Base-by-base conservation (phyloP, 2,797 vertebrate species). In the Harpagifer antarcticus region DNA sequence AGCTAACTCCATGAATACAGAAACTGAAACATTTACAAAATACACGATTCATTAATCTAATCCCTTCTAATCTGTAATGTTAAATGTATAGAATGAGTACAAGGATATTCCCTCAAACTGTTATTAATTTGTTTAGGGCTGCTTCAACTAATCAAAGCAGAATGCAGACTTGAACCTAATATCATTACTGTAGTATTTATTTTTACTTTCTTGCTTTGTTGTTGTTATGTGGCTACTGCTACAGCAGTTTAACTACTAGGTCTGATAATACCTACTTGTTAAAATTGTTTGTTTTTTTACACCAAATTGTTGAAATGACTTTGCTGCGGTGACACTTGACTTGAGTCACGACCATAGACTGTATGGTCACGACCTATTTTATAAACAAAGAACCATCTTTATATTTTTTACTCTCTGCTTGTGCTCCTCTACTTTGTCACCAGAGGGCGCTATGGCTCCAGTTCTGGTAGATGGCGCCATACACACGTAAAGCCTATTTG, bases 401-500 rank as follows among this genome's bases (percentile, higher is more conserved):
- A n/a, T n/a, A n/a, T n/a, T n/a, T n/a, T n/a, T n/a, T 5, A 0
- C 37, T 14, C 6, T 14, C 14, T 53, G 10, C 43, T 8, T 74
- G 72, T 68, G 13, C n/a, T n/a, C n/a, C n/a, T n/a, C n/a, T n/a
- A n/a, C n/a, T n/a, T n/a, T n/a, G n/a, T n/a, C n/a, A n/a, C n/a
- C n/a, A n/a, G n/a, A n/a, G n/a, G n/a, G n/a, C 6, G 77, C 60
- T 70, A 10, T 68, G 0, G 15, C 15, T 64, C 33, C 37, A 81
- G 12, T 53, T 75, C 1, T 66, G 14, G 31, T 56, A 23, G 17
- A 53, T 20, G 23, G 9, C 0, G 0, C 37, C 13, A 58, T 9
- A 14, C 69, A 56, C 54, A 62, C 37, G 55, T 14, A 7, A 49
- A 27, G 27, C 27, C 27, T 27, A 27, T 27, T 27, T 27, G 27